Evolutionary conservation across 2,113 vertebrate genomes (phyloP).

Genomic region (Xenopus borealis): DNA sequence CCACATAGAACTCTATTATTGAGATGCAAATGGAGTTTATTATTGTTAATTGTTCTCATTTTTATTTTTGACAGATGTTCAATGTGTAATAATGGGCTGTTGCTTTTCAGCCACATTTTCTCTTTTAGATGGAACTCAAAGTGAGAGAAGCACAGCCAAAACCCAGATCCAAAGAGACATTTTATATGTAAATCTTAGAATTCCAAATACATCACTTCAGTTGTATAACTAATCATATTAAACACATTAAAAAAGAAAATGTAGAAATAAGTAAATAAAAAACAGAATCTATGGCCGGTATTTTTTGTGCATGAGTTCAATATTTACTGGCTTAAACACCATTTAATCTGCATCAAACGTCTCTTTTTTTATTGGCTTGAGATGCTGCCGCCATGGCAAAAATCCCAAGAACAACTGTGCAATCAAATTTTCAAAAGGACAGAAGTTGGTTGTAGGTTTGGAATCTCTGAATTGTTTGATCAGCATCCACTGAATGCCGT

Average conservation of each 20-base stretch:
- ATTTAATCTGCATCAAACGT: slow-evolving; percentile 69
- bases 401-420: slow-evolving; percentile 71
- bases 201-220: slow-evolving; percentile 40
- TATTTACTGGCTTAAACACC: slow-evolving; percentile 70
- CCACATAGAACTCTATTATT: slow-evolving; percentile 47
- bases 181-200: slow-evolving; percentile 43
- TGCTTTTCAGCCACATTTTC: slow-evolving; percentile 67
- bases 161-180: slow-evolving; percentile 53
- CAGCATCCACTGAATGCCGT: background rate
- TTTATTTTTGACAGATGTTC: slow-evolving; percentile 71
- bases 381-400: slow-evolving; percentile 75
- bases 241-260: slow-evolving; percentile 13
- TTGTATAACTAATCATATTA: slow-evolving; percentile 49
- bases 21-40: slow-evolving; percentile 54
- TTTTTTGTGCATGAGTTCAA: slow-evolving; percentile 62
- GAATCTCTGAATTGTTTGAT: slow-evolving; percentile 61
- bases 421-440: slow-evolving; percentile 59
- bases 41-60: slow-evolving; percentile 64
- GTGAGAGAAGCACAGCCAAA: slow-evolving; percentile 56
- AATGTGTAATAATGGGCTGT: slow-evolving; percentile 66
- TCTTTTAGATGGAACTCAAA: slow-evolving; percentile 61
- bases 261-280: slow-evolving; percentile 41
- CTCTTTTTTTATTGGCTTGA: slow-evolving; percentile 60
- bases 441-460: slow-evolving; percentile 55
- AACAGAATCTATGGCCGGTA: slow-evolving; percentile 50